phyloP scores from a whole-genome alignment of 2,888 invertebrate genomes.

The Leucophenga montana region DNA sequence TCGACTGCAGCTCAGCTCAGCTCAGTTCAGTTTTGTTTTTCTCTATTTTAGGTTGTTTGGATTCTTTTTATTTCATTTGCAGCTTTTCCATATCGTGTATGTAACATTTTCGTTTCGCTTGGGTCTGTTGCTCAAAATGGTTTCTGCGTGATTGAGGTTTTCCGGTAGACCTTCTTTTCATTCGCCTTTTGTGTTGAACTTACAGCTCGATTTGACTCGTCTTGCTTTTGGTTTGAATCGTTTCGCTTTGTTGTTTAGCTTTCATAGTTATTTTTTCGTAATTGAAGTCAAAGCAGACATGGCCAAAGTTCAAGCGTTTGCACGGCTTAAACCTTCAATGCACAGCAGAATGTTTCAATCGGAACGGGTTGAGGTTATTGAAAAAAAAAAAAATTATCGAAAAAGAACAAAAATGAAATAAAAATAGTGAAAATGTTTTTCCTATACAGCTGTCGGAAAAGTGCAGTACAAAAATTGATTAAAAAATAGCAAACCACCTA shows the following conservation, averaged over 20 bases:
- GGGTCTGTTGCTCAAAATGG: slow-evolving; percentile 48
- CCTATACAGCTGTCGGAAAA: too few relatives aligned
- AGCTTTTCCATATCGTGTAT: background rate
- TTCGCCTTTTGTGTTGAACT: slow-evolving; percentile 20
- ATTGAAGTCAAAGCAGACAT: slow-evolving; percentile 4
- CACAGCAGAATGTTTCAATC: too few relatives aligned
- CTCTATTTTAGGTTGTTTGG: background rate
- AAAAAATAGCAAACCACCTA: slow-evolving; percentile 4
- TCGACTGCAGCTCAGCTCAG: too few relatives aligned
- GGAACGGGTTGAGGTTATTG: too few relatives aligned
- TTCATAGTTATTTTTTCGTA: slow-evolving; percentile 25
- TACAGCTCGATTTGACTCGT: too few relatives aligned
- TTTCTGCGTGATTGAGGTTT: slow-evolving; percentile 63
- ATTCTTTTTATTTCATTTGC: slow-evolving; percentile 3
- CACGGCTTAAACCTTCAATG: background rate
- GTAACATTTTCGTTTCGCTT: background rate
- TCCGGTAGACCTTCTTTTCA: slow-evolving; percentile 44
- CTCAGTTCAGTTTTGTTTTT: too few relatives aligned
- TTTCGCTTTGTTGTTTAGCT: slow-evolving; percentile 8
- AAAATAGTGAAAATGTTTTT: background rate
- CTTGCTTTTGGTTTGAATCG: background rate
- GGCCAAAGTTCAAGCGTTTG: background rate
- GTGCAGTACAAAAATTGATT: slow-evolving; percentile 15
- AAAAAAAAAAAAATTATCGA: too few relatives aligned
- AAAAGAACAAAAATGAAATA: background rate